Evolutionary conservation across 2,113 vertebrate species (phyloP).

Genomic region (Prietella phreatophila): DNA sequence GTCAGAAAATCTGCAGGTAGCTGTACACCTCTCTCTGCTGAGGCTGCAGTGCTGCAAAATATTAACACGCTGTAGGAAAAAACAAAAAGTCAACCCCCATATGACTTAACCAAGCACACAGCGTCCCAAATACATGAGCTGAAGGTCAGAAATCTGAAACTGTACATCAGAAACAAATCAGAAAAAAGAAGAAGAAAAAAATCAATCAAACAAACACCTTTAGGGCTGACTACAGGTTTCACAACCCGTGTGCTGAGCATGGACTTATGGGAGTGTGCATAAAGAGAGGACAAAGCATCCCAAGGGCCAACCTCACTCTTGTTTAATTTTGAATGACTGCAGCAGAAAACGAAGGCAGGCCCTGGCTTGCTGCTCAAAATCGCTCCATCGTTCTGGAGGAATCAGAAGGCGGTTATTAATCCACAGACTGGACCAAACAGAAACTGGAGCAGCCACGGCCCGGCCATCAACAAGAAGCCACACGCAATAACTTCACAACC

Average conservation of each 20-base stretch:
- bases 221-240: neutral
- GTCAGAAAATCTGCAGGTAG: neutral
- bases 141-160: neutral
- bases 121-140: neutral
- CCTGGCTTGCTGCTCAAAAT: slow-evolving; percentile 14
- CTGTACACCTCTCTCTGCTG: neutral
- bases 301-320: neutral
- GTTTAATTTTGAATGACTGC: slow-evolving; percentile 38
- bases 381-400: neutral
- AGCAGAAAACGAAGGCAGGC: slow-evolving; percentile 27
- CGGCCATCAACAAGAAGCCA: neutral
- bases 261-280: neutral
- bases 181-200: neutral
- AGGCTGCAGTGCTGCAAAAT: neutral
- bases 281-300: neutral
- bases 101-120: slow-evolving; percentile 13
- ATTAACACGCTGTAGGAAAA: neutral
- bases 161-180: neutral
- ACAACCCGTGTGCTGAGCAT: neutral
- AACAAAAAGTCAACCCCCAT: neutral
- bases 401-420: neutral
- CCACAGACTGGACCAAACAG: neutral
- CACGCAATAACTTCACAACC: neutral
- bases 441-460: neutral
- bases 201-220: neutral